Base-by-base conservation (phyloP, 1,140 invertebrate genomes). In the Zaprionus ghesquierei region DNA sequence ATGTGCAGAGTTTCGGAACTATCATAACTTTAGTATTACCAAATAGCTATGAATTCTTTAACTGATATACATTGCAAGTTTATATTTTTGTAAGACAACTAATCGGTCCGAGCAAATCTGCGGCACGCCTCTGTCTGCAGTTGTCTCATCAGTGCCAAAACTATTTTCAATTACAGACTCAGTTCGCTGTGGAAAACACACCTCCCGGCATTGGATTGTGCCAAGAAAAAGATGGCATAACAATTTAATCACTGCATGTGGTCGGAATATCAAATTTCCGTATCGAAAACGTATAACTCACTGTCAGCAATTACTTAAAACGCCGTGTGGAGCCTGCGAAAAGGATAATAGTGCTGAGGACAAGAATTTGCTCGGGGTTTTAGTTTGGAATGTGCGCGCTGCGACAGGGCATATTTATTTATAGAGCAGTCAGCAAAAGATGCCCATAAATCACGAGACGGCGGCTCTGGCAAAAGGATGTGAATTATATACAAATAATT, bases 401-500 rank as follows among this genome's bases (percentile, higher is more conserved):
- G 41, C 63, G 22, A 60, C 27, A 55, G 58, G 81, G 77, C 74
- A 74, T 75, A 75, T 84, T 85, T 76, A 65, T 76, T 64, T 85
- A 80, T 74, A 82, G 54, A 76, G 72, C 49, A 71, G 50, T 66
- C 58, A 65, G 65, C 76, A 87, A 58, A 55, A 75, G 77, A 75
- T 33, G 74, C 70, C 69, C 85, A 89, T 89, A 89, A 89, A 89
- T 89, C 85, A 89, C 77, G 55, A 66, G 53, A 27, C 49, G 23
- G 50, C 66, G 69, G 60, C 72, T 44, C 69, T 20, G 58, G 69
- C 75, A 77, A 89, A 89, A 81, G 85, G 80, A 89, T 89, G 80
- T 89, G 85, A 89, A 89, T 89, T 89, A 89, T 89, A 89, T 73
- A 89, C 85, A 89, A 89, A 89, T 89, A 78, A 89, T 89, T 89